These are phyloP conservation scores for Myodes glareolus DNA, from an alignment of 2,113 vertebrate genomes.

Conservation along the genomic window DNA sequence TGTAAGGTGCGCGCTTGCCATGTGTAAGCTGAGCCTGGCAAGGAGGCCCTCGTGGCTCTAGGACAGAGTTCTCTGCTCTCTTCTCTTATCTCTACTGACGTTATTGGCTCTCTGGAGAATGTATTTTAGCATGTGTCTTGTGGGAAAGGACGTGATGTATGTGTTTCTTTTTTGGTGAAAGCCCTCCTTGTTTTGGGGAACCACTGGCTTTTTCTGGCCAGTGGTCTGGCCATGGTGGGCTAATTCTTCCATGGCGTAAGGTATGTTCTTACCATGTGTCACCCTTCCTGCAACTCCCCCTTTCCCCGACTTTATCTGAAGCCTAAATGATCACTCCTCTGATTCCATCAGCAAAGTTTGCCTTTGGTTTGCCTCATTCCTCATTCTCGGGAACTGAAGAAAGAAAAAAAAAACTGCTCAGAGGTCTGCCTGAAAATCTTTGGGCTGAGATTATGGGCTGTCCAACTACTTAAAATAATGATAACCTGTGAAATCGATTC, in stretches of 20 bases:
- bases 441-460: background rate
- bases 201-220: background rate
- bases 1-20: background rate
- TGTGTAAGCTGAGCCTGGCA: background rate
- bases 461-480: background rate
- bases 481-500: background rate
- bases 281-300: background rate
- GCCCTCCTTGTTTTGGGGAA: background rate
- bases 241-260: background rate
- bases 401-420: background rate
- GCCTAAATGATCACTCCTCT: background rate
- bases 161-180: background rate
- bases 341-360: background rate
- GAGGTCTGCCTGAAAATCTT: slow-evolving; percentile 5
- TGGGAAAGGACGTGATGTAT: background rate
- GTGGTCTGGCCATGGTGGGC: accelerated
- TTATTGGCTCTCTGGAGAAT: background rate
- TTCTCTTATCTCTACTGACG: background rate
- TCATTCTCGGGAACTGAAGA: background rate
- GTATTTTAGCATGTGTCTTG: background rate
- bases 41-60: background rate
- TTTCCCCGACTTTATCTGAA: background rate
- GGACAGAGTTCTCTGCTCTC: background rate
- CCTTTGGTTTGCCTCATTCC: background rate
- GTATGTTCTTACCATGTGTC: background rate